Conservation (phyloP, 92 coral and sea anemone species). For the Heliopora coerulea region DNA sequence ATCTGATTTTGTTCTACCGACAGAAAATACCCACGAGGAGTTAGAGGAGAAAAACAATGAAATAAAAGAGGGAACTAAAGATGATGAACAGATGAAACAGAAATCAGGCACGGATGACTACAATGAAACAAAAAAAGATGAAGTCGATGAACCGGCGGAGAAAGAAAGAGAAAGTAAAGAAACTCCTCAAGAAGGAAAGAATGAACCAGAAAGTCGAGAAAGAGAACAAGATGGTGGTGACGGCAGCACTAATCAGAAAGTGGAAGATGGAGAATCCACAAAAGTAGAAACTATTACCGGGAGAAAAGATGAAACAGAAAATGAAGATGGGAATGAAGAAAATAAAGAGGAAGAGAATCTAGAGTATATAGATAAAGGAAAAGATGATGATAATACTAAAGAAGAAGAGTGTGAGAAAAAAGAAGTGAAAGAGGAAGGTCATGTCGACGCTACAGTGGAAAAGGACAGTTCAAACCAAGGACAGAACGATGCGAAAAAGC, state of each 20-base stretch:
- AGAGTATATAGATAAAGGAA: not conserved
- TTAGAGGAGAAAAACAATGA: not conserved
- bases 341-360: not conserved
- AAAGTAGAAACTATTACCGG: not conserved
- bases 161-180: not conserved
- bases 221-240: not conserved
- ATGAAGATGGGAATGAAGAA: not conserved
- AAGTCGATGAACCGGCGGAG: not conserved
- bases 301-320: constrained; percentile 15
- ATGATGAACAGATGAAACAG: not conserved
- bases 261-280: too few species aligned
- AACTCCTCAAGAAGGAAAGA: constrained; percentile 1
- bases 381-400: constrained; percentile 4
- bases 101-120: not conserved
- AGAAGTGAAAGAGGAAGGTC: not conserved
- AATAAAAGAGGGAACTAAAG: not conserved
- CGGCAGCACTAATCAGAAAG: too few species aligned
- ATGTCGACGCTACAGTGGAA: not conserved
- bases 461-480: not conserved
- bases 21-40: not conserved
- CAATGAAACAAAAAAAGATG: not conserved
- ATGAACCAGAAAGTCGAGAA: constrained; percentile 13
- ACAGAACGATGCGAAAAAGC: not conserved
- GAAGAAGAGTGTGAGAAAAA: not conserved
- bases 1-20: too few species aligned